These are phyloP conservation scores for Stigmatopora argus DNA, from an alignment of 2,113 vertebrate genomes.

Conservation along the genomic window DNA sequence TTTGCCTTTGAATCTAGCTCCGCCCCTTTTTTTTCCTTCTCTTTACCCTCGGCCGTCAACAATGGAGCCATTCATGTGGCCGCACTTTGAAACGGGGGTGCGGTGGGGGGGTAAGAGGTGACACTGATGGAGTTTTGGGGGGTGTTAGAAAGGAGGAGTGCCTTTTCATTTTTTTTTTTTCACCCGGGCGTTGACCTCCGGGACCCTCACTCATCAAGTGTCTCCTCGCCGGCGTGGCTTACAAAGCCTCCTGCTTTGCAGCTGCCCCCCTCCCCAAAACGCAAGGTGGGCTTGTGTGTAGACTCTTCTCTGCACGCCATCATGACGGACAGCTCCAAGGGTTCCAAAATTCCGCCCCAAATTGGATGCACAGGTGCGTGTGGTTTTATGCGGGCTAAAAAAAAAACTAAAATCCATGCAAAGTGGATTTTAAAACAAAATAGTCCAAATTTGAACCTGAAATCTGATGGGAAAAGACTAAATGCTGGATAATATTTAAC, in stretches of 20 bases:
- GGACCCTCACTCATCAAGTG: slow-evolving; percentile 34
- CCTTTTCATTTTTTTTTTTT: slow-evolving; percentile 39
- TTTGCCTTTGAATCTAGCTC: slow-evolving; percentile 26
- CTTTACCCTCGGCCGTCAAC: slow-evolving; percentile 43
- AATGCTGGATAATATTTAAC: too few relatives aligned
- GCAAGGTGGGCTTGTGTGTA: background rate
- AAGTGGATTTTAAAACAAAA: too few relatives aligned
- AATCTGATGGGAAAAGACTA: too few relatives aligned
- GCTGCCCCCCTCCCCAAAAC: slow-evolving; percentile 5
- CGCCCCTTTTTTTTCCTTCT: background rate
- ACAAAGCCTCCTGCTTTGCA: slow-evolving; percentile 27
- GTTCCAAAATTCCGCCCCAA: slow-evolving; percentile 70
- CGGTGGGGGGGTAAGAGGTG: slow-evolving; percentile 63
- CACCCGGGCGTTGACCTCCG: slow-evolving; percentile 51
- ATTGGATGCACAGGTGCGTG: slow-evolving; percentile 63
- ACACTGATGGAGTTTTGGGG: slow-evolving; percentile 32
- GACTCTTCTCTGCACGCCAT: slow-evolving; percentile 21
- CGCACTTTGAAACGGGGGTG: slow-evolving; percentile 71
- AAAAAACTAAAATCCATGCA: too few relatives aligned
- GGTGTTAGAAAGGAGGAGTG: slow-evolving; percentile 12
- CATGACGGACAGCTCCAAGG: slow-evolving; percentile 43
- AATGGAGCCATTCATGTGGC: slow-evolving; percentile 72
- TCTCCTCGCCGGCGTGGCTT: slow-evolving; percentile 12
- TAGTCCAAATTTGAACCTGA: too few relatives aligned
- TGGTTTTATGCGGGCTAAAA: too few relatives aligned